A percentile compares a stretch with the other conserved stretches of the same genome.
phyloP scores from a whole-genome alignment of 2,113 vertebrate genomes.

The Dicerorhinus sumatrensis region DNA sequence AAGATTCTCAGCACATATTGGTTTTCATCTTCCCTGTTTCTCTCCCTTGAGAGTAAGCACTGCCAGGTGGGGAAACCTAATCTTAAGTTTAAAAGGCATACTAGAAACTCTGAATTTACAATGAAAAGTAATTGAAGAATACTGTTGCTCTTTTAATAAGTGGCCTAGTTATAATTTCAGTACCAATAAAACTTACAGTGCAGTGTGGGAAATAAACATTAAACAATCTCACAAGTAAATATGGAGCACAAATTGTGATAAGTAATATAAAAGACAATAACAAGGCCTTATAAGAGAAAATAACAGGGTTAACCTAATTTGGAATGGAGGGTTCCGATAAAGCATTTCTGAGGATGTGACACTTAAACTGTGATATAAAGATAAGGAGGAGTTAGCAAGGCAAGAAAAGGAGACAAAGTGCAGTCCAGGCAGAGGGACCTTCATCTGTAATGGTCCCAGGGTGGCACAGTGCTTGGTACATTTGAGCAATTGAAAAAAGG shows the following conservation, averaged over 20 bases:
- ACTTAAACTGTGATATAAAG: neutral
- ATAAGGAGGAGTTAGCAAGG: neutral
- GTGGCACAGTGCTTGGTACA: neutral
- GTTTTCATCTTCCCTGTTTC: neutral
- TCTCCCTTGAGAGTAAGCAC: neutral
- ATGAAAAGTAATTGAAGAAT: neutral
- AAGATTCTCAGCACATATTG: neutral
- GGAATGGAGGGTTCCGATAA: neutral
- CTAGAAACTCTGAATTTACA: neutral
- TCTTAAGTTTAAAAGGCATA: slow-evolving; percentile 23
- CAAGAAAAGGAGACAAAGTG: neutral
- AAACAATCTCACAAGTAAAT: neutral
- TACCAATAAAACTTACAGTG: neutral
- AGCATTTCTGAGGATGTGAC: neutral
- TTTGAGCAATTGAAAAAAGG: neutral
- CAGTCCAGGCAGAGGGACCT: neutral
- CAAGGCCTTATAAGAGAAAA: neutral
- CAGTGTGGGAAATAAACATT: neutral
- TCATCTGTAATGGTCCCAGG: neutral
- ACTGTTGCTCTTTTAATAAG: neutral
- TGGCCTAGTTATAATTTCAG: neutral
- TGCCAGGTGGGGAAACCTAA: neutral
- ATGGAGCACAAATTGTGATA: neutral
- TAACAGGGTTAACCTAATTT: neutral
- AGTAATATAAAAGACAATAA: neutral